Evolutionary conservation across 2,888 invertebrate species (phyloP).

Genomic region (Pemphredon lugubris): DNA sequence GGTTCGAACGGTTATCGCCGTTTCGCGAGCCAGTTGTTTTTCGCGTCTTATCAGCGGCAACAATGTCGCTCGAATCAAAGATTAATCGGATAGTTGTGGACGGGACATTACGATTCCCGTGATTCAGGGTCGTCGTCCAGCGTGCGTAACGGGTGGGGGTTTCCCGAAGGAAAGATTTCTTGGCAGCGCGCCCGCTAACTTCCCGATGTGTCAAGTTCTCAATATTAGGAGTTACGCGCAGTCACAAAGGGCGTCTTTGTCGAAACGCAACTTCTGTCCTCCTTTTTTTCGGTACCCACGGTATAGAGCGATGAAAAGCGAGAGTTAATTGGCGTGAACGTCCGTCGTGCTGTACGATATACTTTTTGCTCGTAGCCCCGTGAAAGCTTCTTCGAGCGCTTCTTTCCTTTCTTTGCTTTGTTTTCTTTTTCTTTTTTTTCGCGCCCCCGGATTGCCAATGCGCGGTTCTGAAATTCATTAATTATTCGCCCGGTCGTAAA

Average conservation of each 20-base stretch:
- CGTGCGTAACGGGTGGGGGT: constrained; percentile 26
- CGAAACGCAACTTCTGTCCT: constrained; percentile 1
- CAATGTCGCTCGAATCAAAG: not conserved
- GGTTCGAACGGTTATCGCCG: constrained; percentile 1
- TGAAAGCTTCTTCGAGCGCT: too few relatives aligned
- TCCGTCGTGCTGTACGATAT: not conserved
- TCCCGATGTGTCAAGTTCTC: constrained; percentile 73
- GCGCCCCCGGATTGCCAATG: not conserved
- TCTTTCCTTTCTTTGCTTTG: not conserved
- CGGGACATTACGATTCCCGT: constrained; percentile 25
- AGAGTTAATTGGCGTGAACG: constrained; percentile 2
- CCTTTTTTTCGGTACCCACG: not conserved
- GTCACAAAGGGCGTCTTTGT: constrained; percentile 38
- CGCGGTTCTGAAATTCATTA: too few relatives aligned
- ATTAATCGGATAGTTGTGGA: constrained; percentile 27
- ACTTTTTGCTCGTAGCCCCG: too few relatives aligned
- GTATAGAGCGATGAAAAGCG: not conserved
- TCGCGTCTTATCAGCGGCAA: not conserved
- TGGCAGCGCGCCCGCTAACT: constrained; percentile 70
- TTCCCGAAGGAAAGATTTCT: constrained; percentile 60
- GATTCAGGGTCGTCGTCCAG: constrained; percentile 67
- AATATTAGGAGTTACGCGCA: constrained; percentile 60
- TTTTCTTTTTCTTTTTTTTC: not conserved
- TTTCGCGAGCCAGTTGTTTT: not conserved
- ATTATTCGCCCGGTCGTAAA: too few relatives aligned